Conservation (phyloP, 2,888 invertebrate genomes). For the Tetragnatha montana region DNA sequence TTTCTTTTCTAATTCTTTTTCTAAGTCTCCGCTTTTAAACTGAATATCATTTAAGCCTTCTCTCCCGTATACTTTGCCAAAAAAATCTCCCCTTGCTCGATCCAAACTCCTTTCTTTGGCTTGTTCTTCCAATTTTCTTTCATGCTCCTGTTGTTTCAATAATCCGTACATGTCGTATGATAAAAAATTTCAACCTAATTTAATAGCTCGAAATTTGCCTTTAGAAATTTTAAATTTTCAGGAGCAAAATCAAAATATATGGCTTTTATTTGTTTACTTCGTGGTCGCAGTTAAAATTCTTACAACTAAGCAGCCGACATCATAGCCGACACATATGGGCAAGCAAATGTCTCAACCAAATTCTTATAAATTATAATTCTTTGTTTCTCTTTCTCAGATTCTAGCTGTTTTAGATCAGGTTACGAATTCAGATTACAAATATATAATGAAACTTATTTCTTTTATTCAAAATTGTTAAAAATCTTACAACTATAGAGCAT, state of each 20-base stretch:
- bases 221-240: background rate
- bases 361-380: no score
- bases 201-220: background rate
- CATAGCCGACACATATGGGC: no score
- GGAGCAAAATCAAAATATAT: background rate
- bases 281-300: background rate
- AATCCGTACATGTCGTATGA: conserved; percentile 32
- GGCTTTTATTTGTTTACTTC: conserved; percentile 11
- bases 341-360: no score
- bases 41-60: conserved; percentile 12
- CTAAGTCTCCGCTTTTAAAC: background rate
- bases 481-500: no score
- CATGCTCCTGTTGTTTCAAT: conserved; percentile 37
- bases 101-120: conserved; percentile 9
- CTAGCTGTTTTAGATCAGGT: no score
- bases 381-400: background rate
- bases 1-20: conserved; percentile 24
- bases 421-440: no score
- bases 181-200: background rate
- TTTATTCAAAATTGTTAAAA: no score
- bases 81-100: conserved; percentile 8
- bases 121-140: conserved; percentile 9
- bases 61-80: background rate
- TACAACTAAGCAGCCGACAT: no score
- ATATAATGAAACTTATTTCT: no score